Evolutionary conservation across 1,140 invertebrate genomes (phyloP).

Genomic region (Tetramorium alpestre): DNA sequence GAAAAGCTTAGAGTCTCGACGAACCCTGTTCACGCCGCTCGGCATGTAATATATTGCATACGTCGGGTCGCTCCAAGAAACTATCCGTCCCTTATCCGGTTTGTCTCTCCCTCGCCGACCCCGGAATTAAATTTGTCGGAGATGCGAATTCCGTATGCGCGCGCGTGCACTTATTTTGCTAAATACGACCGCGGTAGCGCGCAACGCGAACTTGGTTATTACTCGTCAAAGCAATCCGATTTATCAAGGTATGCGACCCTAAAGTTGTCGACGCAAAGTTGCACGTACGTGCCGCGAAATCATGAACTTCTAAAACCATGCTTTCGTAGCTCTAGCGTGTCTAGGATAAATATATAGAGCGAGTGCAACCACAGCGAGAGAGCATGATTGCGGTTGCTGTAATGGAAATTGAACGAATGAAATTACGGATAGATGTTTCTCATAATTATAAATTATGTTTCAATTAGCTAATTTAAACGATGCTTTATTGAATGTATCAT

Average conservation of each 20-base stretch:
- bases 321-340: not conserved
- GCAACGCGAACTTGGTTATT: conserved; percentile 15
- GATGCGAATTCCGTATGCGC: not conserved
- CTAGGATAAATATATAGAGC: conserved; percentile 6
- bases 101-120: conserved; percentile 1
- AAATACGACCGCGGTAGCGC: conserved; percentile 1
- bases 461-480: not conserved
- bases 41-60: conserved; percentile 45
- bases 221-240: conserved; percentile 47
- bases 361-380: not conserved
- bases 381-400: not conserved
- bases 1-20: conserved; percentile 29
- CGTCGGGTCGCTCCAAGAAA: conserved; percentile 19
- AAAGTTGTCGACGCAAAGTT: conserved; percentile 10
- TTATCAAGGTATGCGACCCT: conserved; percentile 29
- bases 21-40: conserved; percentile 46
- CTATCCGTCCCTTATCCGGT: conserved; percentile 27
- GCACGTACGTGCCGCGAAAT: conserved; percentile 10
- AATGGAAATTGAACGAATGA: not conserved
- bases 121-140: conserved; percentile 26
- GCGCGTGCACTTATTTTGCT: conserved; percentile 27
- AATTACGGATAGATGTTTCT: not conserved
- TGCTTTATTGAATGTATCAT: not conserved
- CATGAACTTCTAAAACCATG: not conserved
- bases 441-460: not conserved